Base-by-base conservation (phyloP, 1,140 invertebrate genomes). In the Drosophila seguyi region DNA sequence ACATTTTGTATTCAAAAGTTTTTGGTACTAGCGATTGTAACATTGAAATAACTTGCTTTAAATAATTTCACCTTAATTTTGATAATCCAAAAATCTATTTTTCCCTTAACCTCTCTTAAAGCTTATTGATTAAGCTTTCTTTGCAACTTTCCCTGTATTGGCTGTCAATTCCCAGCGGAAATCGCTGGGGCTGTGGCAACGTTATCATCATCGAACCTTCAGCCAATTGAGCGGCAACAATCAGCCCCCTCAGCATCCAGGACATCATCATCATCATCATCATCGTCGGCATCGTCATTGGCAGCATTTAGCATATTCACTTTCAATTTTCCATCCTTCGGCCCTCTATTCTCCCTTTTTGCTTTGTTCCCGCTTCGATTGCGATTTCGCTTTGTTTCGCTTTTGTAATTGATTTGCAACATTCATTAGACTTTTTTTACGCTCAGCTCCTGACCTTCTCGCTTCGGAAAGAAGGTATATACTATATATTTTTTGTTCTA, bases 401-500 rank as follows among this genome's bases (percentile, higher is more conserved):
- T 60, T 36, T 66, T 83, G 84, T 88, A 87, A 87, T 87, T 87
- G 84, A 87, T 88, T 90, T 88, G 72, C 61, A 90, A 61, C 74
- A 81, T 88, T 90, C 85, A 87, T 87, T 87, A 83, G 84, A 71
- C 72, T 76, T 50, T 45, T 67, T 61, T 25, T 63, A 47, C 60
- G 55, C 38, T 62, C 47, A 41, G 53, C 58, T 74, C 45, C 69
- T 78, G 81, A 66, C 66, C 63, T 58, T 42, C 57, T 55, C 34
- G 44, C 41, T 60, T 39, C 20, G 52, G 41, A 29, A 39, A 25
- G 16, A 48, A 29, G 58, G 36, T 22, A 45, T 68, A 39, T 29
- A 39, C 34, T 47, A 16, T 36, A 16, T 36, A 52, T 25, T 50
- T 48, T 63, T 47, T 73, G 29, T 45, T 50, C 39, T 22, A 48